phyloP scores from a whole-genome alignment of 2,797 vertebrate genomes.

The Rhinichthys osculus region DNA sequence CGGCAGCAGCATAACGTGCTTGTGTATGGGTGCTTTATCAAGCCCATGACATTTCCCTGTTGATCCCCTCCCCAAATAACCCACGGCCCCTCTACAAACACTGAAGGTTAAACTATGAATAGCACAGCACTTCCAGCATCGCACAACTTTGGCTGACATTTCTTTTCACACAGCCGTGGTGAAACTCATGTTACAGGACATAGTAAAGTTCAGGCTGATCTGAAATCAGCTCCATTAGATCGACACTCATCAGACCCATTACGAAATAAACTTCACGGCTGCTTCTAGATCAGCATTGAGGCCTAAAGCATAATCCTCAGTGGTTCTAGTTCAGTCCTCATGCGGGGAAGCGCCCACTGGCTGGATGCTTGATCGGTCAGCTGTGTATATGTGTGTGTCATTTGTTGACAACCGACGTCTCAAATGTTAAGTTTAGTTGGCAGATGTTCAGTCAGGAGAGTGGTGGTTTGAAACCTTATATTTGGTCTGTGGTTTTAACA shows the following conservation, averaged over 20 bases:
- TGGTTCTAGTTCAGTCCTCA: background rate
- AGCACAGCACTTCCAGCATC: conserved; percentile 71
- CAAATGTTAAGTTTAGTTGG: conserved; percentile 15
- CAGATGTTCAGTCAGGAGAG: background rate
- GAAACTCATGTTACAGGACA: conserved; percentile 40
- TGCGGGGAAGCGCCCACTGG: background rate
- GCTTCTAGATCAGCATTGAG: background rate
- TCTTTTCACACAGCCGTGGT: conserved; percentile 39
- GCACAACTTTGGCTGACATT: conserved; percentile 52
- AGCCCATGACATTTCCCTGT: conserved; percentile 62
- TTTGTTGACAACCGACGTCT: background rate
- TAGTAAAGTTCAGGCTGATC: conserved; percentile 26
- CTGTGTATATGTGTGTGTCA: background rate
- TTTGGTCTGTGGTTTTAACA: background rate
- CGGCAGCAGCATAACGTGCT: background rate
- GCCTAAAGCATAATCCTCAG: background rate
- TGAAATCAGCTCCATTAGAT: conserved; percentile 11
- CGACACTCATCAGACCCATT: background rate
- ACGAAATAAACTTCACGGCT: background rate
- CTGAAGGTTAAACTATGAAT: conserved; percentile 75
- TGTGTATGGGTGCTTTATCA: conserved; percentile 48
- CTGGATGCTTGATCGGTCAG: conserved; percentile 21
- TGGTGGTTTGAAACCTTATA: conserved; percentile 45
- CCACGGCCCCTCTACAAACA: conserved; percentile 47
- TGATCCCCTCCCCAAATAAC: conserved; percentile 23